phyloP scores from a whole-genome alignment of 2,888 invertebrate species.

The Pelosia muscerda region DNA sequence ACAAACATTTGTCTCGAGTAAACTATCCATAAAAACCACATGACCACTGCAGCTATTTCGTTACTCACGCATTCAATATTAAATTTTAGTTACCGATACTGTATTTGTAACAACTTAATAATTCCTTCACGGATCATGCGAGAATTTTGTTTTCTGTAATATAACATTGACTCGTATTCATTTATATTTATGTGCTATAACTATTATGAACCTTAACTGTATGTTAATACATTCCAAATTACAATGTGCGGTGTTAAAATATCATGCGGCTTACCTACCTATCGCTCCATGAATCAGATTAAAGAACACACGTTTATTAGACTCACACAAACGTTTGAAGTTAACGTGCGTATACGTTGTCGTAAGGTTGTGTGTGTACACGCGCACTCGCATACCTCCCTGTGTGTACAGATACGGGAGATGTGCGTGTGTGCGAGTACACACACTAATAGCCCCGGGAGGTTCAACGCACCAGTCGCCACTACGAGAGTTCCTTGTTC shows the following conservation, averaged over 20 bases:
- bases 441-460: slow-evolving; percentile 62
- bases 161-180: slow-evolving; percentile 21
- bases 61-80: slow-evolving; percentile 6
- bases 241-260: slow-evolving; percentile 50
- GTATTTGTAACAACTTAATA: slow-evolving; percentile 51
- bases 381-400: not conserved
- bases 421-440: slow-evolving; percentile 47
- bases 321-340: slow-evolving; percentile 52
- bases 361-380: slow-evolving; percentile 46
- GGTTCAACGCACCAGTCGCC: slow-evolving; percentile 85
- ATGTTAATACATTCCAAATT: slow-evolving; percentile 33
- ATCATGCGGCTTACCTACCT: slow-evolving; percentile 60
- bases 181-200: slow-evolving; percentile 9
- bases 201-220: slow-evolving; percentile 37
- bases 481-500: slow-evolving; percentile 87
- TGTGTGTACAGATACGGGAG: not conserved
- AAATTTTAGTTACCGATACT: slow-evolving; percentile 26
- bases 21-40: not conserved
- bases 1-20: slow-evolving; percentile 1
- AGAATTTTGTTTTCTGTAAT: slow-evolving; percentile 44
- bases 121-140: slow-evolving; percentile 38
- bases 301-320: slow-evolving; percentile 63
- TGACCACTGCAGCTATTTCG: not conserved
- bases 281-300: slow-evolving; percentile 78
- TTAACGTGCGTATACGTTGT: slow-evolving; percentile 34